Base-by-base conservation (phyloP, 2,113 vertebrate species). In the Ammodytes dubius region DNA sequence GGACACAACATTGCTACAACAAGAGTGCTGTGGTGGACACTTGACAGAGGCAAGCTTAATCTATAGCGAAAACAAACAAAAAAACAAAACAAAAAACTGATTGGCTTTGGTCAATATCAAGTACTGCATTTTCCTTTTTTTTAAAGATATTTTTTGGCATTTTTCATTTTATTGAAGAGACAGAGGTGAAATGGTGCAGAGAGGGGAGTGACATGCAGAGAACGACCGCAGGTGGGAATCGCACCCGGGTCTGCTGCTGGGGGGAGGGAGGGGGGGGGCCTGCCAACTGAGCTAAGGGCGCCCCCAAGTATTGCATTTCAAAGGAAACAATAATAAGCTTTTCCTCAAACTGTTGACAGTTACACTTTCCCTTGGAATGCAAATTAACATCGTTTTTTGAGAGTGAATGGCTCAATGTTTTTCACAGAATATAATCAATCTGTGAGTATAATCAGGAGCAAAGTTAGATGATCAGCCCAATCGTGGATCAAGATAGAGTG, bases 1-100 rank as follows among this genome's bases (percentile, higher is more conserved):
- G 27, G 49, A 72, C 68, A 64, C 43, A 69, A 47, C 46, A 71
- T 40, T 0, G 11, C 19, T 42, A 15, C 67, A 72, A 70, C 45
- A 64, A 46, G 17, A 74, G 11, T 15, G 37, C 27, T 15, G 56
- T 27, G 27, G 56, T 27, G 27, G 43, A 45, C 37, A n/a, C 49
- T 61, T 72, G 14, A 17, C 35, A n/a, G 43, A 52, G 15, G 56
- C 27, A 39, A 56, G 39, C 8, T 40, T 58, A 45, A 60, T 17
- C 12, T 58, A 49, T 15, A 37, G 5, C 4, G 6, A 10, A 42
- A 57, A 42, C 7, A 79, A 71, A 14, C 0, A 0, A 43, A 17
- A 11, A 47, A n/a, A 54, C 7, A 45, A 40, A 70, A 7, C 37
- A 49, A 8, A 60, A 63, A 63, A 61, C 7, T 13, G 8, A 49